These are phyloP conservation scores for Thaumetopoea pityocampa DNA, from an alignment of 1,140 invertebrate genomes.

Conservation along the genomic window DNA sequence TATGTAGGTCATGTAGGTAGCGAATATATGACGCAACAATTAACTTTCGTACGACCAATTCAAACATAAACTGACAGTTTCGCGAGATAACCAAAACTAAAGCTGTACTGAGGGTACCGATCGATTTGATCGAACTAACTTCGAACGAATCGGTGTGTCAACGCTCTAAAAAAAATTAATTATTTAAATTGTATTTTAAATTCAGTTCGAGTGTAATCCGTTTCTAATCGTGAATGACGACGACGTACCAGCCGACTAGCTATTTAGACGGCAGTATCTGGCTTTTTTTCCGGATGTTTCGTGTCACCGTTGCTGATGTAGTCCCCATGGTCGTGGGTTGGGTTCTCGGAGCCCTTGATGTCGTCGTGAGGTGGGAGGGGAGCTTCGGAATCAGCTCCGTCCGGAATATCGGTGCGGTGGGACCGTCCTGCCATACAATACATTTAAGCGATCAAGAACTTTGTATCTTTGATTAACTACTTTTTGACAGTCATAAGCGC, in stretches of 20 bases:
- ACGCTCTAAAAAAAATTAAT: too few relatives aligned
- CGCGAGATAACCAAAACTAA: too few relatives aligned
- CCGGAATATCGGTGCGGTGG: slow-evolving; percentile 77
- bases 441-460: slow-evolving; percentile 61
- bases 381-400: slow-evolving; percentile 69
- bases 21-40: too few relatives aligned
- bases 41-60: too few relatives aligned
- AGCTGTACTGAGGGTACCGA: too few relatives aligned
- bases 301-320: slow-evolving; percentile 77
- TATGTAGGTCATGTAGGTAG: too few relatives aligned
- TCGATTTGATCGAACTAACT: too few relatives aligned
- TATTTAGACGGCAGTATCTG: slow-evolving; percentile 77
- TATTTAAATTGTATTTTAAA: too few relatives aligned
- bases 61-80: too few relatives aligned
- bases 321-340: slow-evolving; percentile 75
- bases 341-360: slow-evolving; percentile 75
- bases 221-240: slow-evolving; percentile 5
- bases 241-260: slow-evolving; percentile 48
- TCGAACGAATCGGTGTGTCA: too few relatives aligned
- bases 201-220: slow-evolving; percentile 10
- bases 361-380: slow-evolving; percentile 68
- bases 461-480: slow-evolving; percentile 1
- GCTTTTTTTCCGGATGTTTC: slow-evolving; percentile 76
- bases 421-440: slow-evolving; percentile 76
- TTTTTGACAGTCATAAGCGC: too few relatives aligned